Evolutionary conservation across 1,140 invertebrate species (phyloP).

Genomic region (Semibalanus balanoides): DNA sequence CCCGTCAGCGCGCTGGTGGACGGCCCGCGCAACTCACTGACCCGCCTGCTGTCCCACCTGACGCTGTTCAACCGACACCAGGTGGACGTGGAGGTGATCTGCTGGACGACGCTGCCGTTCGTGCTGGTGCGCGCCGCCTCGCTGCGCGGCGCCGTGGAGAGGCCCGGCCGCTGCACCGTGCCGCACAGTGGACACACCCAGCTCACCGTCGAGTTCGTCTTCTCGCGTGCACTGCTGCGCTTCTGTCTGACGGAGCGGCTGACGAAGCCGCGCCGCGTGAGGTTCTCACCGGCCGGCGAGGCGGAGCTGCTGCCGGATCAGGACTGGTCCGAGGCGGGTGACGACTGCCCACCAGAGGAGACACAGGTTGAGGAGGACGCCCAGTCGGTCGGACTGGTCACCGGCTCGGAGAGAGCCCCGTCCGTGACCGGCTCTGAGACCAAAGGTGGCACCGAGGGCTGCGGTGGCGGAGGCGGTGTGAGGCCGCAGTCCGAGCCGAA

Average conservation of each 20-base stretch:
- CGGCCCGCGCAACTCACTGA: too few relatives aligned
- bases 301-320: neutral
- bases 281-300: neutral
- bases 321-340: neutral
- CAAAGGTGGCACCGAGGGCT: too few relatives aligned
- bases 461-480: too few relatives aligned
- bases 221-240: neutral
- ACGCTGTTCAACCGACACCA: neutral
- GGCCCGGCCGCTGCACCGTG: neutral
- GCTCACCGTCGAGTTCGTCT: neutral
- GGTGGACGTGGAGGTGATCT: neutral
- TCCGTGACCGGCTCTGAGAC: neutral
- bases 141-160: neutral
- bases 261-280: neutral
- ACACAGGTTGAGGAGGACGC: neutral
- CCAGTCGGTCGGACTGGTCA: neutral
- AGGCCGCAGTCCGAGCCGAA: neutral
- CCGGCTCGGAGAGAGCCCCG: neutral
- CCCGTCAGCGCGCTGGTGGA: neutral
- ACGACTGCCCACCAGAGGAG: neutral
- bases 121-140: neutral
- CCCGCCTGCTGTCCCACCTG: neutral
- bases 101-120: neutral
- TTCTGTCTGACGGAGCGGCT: neutral
- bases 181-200: neutral